Evolutionary conservation across 2,888 invertebrate genomes (phyloP).

Genomic region (Leucozona laternaria): DNA sequence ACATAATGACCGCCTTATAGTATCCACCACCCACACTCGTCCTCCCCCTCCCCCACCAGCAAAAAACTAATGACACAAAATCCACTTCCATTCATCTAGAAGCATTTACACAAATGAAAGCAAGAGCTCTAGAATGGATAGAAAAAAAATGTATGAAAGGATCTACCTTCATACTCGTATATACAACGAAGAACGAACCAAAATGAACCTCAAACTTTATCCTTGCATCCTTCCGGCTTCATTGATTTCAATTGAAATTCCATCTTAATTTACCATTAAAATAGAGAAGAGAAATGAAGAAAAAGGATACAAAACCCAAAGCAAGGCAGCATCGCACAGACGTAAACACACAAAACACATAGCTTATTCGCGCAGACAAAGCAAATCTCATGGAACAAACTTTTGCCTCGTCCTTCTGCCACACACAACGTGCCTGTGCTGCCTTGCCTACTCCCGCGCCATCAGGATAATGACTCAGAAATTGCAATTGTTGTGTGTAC

Average conservation of each 20-base stretch:
- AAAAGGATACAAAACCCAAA: conserved; percentile 38
- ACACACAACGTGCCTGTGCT: not conserved
- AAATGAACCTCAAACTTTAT: conserved; percentile 68
- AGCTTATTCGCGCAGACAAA: conserved; percentile 52
- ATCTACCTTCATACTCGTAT: conserved; percentile 17
- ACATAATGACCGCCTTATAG: conserved; percentile 35
- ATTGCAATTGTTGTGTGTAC: conserved; percentile 70
- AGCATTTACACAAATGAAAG: conserved; percentile 42
- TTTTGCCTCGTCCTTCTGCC: conserved; percentile 39
- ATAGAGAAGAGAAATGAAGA: conserved; percentile 27
- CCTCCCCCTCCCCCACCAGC: not conserved
- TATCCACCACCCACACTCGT: not conserved
- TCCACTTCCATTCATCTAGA: conserved; percentile 55
- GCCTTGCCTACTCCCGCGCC: conserved; percentile 2
- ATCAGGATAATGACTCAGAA: conserved; percentile 73
- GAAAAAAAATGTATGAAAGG: not conserved
- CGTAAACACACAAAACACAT: conserved; percentile 42
- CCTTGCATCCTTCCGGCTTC: conserved; percentile 72
- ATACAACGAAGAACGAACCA: conserved; percentile 22
- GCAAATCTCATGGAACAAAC: conserved; percentile 53
- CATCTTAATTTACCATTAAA: conserved; percentile 73
- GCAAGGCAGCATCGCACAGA: not conserved
- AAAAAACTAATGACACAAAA: conserved; percentile 49
- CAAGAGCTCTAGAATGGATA: not conserved
- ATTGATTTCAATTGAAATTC: conserved; percentile 75